These are phyloP conservation scores for Xyrichtys novacula DNA, from an alignment of 2,797 vertebrate species.

Conservation along the genomic window DNA sequence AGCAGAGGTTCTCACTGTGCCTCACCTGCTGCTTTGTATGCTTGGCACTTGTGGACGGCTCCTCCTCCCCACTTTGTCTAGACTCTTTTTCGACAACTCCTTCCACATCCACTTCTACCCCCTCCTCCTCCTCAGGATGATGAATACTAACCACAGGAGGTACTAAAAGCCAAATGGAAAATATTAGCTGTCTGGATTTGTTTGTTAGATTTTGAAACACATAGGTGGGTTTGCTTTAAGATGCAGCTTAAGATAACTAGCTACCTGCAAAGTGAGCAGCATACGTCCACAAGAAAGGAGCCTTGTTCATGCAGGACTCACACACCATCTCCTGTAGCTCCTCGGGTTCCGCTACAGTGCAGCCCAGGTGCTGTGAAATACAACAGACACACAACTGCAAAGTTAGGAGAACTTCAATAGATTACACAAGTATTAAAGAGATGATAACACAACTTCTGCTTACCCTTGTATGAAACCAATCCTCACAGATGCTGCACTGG, in stretches of 20 bases:
- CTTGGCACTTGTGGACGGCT: slow-evolving; percentile 49
- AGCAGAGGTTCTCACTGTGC: not conserved
- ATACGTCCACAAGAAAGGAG: slow-evolving; percentile 93
- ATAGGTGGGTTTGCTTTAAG: not conserved
- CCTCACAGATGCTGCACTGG: slow-evolving; percentile 96
- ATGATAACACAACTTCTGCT: slow-evolving; percentile 38
- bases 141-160: slow-evolving; percentile 55
- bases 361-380: slow-evolving; percentile 89
- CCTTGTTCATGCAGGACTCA: slow-evolving; percentile 91
- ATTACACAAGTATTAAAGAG: not conserved
- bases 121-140: slow-evolving; percentile 46
- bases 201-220: not conserved
- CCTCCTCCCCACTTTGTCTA: slow-evolving; percentile 31
- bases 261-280: slow-evolving; percentile 88
- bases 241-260: not conserved
- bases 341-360: slow-evolving; percentile 85
- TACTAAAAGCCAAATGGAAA: slow-evolving; percentile 46
- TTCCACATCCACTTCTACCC: slow-evolving; percentile 43
- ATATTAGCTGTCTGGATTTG: not conserved
- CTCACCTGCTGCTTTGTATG: slow-evolving; percentile 62
- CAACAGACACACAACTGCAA: not conserved
- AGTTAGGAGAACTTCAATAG: not conserved
- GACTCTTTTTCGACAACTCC: slow-evolving; percentile 35
- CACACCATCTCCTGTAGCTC: slow-evolving; percentile 97
- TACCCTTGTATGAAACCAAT: slow-evolving; percentile 97